Evolutionary conservation across 2,888 invertebrate genomes (phyloP).

Genomic region (Cephus rjabovi): DNA sequence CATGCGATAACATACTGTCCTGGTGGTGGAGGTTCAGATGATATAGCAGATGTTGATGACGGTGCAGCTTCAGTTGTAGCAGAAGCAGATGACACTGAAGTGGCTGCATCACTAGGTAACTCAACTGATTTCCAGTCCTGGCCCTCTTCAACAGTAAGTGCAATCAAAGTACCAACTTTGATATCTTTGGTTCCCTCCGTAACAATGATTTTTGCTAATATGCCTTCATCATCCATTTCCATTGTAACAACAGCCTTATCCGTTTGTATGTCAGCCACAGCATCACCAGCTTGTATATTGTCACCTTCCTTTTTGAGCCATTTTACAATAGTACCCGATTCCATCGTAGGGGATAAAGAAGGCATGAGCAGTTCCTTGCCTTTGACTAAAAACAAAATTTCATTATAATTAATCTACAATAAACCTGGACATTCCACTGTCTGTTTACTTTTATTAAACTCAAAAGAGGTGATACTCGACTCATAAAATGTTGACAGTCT

Average conservation of each 20-base stretch:
- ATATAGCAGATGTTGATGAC: slow-evolving; percentile 26
- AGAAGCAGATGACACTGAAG: slow-evolving; percentile 20
- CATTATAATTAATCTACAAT: background rate
- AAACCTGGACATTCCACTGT: background rate
- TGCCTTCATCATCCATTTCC: slow-evolving; percentile 73
- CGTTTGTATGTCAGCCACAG: slow-evolving; percentile 75
- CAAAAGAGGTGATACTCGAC: background rate
- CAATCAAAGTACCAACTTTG: slow-evolving; percentile 71
- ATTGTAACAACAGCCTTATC: slow-evolving; percentile 74
- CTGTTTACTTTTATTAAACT: background rate
- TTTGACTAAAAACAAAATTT: slow-evolving; percentile 48
- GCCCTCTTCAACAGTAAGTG: slow-evolving; percentile 72
- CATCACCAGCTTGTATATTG: slow-evolving; percentile 70
- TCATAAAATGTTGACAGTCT: background rate
- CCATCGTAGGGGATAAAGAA: slow-evolving; percentile 75
- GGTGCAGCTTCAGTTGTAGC: slow-evolving; percentile 27
- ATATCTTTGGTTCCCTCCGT: slow-evolving; percentile 70
- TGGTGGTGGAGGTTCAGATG: slow-evolving; percentile 45
- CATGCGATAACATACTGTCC: slow-evolving; percentile 52
- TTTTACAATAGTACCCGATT: slow-evolving; percentile 71
- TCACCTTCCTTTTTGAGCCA: slow-evolving; percentile 73
- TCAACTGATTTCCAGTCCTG: slow-evolving; percentile 74
- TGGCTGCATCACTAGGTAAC: slow-evolving; percentile 44
- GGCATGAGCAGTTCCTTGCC: slow-evolving; percentile 70
- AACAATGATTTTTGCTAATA: slow-evolving; percentile 74